Evolutionary conservation across 2,113 vertebrate genomes (phyloP).

Genomic region (Arvicanthis niloticus): DNA sequence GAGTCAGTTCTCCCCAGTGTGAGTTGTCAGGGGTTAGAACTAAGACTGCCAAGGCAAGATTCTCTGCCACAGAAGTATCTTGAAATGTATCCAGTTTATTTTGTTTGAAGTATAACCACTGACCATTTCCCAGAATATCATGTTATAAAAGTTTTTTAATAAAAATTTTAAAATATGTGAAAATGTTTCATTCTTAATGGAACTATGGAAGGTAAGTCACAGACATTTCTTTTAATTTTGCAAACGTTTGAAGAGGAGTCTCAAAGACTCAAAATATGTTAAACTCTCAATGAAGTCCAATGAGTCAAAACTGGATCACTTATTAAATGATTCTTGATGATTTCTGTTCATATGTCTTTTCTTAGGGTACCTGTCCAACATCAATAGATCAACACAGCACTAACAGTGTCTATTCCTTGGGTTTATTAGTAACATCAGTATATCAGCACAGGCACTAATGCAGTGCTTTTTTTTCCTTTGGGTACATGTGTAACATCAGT

Average conservation of each 20-base stretch:
- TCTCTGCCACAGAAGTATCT: background rate
- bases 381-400: background rate
- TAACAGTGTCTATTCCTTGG: background rate
- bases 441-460: background rate
- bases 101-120: background rate
- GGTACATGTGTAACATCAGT: background rate
- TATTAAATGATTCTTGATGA: background rate
- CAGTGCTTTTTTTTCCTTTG: background rate
- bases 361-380: background rate
- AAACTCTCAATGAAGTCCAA: background rate
- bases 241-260: background rate
- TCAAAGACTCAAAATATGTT: background rate
- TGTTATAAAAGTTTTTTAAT: background rate
- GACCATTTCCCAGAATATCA: background rate
- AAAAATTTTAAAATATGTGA: background rate
- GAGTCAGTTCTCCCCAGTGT: background rate
- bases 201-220: background rate
- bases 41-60: background rate
- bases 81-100: background rate
- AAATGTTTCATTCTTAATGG: background rate
- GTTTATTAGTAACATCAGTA: background rate
- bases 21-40: background rate
- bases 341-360: background rate
- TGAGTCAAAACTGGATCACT: background rate
- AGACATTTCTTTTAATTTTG: background rate